Base-by-base conservation (phyloP, 1,140 invertebrate species). In the Zaprionus camerounensis region DNA sequence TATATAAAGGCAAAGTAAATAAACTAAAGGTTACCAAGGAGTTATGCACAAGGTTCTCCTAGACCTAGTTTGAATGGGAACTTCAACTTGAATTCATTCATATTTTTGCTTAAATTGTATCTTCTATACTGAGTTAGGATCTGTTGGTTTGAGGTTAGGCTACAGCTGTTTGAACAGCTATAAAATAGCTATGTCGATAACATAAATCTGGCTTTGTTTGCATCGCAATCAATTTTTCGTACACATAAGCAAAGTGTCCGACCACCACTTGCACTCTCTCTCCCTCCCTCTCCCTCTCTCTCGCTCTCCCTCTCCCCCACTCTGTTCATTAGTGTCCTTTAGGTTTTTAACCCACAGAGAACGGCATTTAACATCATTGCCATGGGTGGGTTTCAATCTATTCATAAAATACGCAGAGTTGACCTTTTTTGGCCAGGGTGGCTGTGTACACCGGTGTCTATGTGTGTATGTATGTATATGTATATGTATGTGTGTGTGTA, bases 351-450 rank as follows among this genome's bases (percentile, higher is more conserved):
- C 76, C 76, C 65, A 78, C 62, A 82, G 81, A 72, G 70, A 51
- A 69, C 49, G 77, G 69, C 76, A 83, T 78, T 80, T 78, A 71
- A 83, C 70, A 69, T 63, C 53, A 81, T 74, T 81, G 75, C 62
- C 73, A 77, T 66, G 79, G 70, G 34, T 56, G 55, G 80, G 65
- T 77, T 71, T 71, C 62, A 65, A 73, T 67, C 69, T 67, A 76
- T 63, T 76, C 81, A 84, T 85, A 68, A 71, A 83, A 84, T 81
- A 78, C 68, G 78, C 81, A 73, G 65, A 65, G 65, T 79, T 74
- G 53, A 63, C 65, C 72, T 65, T 65, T 65, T 65, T 44, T 20
- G 51, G 20, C 15, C 12, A 3, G 13, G 7, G 46, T 38, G 28
- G 56, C 20, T 11, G 3, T 22, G 11, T 51, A 22, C 46, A 22